Percentiles rank a stretch among this genome's conserved stretches.
phyloP scores from a whole-genome alignment of 2,888 invertebrate species.

The Ochropleura leucogaster region DNA sequence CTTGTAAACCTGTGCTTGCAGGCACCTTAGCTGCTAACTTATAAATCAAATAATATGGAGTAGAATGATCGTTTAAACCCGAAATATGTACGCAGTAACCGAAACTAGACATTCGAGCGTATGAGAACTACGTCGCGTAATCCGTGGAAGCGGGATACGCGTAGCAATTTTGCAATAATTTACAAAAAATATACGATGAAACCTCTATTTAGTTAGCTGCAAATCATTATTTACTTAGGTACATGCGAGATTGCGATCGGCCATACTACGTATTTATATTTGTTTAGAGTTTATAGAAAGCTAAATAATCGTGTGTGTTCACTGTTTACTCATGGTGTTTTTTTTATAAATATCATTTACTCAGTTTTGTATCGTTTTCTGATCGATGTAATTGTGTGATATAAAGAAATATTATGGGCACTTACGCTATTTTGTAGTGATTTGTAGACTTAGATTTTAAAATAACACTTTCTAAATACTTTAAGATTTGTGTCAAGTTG shows the following conservation, averaged over 20 bases:
- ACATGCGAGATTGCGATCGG: constrained; percentile 33
- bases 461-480: not conserved
- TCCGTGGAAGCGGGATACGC: not conserved
- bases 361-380: constrained; percentile 18
- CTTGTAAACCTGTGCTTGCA: constrained; percentile 77
- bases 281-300: constrained; percentile 38
- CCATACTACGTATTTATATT: constrained; percentile 22
- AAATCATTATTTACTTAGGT: constrained; percentile 43
- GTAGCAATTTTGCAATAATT: not conserved
- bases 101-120: not conserved
- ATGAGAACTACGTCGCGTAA: not conserved
- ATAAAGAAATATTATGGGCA: not conserved
- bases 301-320: constrained; percentile 33
- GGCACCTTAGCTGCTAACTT: constrained; percentile 62
- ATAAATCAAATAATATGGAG: constrained; percentile 63
- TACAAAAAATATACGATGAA: constrained; percentile 14
- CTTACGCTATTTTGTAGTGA: not conserved
- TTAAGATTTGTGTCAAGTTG: not conserved
- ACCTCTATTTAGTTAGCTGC: constrained; percentile 15
- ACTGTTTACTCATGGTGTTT: constrained; percentile 34
- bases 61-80: constrained; percentile 20
- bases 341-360: constrained; percentile 11
- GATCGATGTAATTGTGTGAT: constrained; percentile 3
- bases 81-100: not conserved
- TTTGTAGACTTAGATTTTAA: not conserved